A percentile compares a stretch with the other conserved stretches of the same genome.
phyloP scores from a whole-genome alignment of 1,140 invertebrate species.

The Aphelinus atriplicis region DNA sequence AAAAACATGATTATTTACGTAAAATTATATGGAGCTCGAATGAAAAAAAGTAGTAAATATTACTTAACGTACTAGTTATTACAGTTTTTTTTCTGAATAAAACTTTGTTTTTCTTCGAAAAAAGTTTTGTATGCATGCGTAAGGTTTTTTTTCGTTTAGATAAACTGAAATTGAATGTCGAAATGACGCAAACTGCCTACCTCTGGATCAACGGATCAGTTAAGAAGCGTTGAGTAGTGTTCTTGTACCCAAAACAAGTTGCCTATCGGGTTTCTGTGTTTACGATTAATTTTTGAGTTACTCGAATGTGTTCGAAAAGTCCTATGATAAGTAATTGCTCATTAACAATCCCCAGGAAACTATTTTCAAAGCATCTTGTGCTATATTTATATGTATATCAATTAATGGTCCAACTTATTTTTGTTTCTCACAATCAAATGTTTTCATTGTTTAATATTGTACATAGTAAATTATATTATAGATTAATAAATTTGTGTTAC shows the following conservation, averaged over 20 bases:
- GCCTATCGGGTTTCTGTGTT: conserved; percentile 31
- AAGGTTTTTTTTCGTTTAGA: no score
- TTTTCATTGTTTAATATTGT: conserved; percentile 29
- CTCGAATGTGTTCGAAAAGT: conserved; percentile 35
- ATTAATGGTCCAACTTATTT: conserved; percentile 8
- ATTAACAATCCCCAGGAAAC: conserved; percentile 20
- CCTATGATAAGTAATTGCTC: conserved; percentile 25
- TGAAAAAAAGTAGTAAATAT: no score
- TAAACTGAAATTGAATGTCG: neutral
- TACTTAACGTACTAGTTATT: no score
- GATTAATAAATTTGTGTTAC: conserved; percentile 29
- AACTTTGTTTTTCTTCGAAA: no score
- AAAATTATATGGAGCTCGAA: no score
- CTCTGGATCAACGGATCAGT: conserved; percentile 20
- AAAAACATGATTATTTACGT: no score
- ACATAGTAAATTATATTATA: conserved; percentile 23
- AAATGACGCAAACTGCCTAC: conserved; percentile 27
- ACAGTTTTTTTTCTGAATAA: no score
- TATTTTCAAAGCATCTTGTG: conserved; percentile 16
- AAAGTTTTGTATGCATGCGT: no score
- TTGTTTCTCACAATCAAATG: neutral
- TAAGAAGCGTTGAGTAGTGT: conserved; percentile 17
- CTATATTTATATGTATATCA: conserved; percentile 14
- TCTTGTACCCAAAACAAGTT: conserved; percentile 24
- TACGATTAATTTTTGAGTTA: conserved; percentile 34